These are phyloP conservation scores for Thalassophryne amazonica DNA, from an alignment of 2,797 vertebrate genomes.

Conservation along the genomic window DNA sequence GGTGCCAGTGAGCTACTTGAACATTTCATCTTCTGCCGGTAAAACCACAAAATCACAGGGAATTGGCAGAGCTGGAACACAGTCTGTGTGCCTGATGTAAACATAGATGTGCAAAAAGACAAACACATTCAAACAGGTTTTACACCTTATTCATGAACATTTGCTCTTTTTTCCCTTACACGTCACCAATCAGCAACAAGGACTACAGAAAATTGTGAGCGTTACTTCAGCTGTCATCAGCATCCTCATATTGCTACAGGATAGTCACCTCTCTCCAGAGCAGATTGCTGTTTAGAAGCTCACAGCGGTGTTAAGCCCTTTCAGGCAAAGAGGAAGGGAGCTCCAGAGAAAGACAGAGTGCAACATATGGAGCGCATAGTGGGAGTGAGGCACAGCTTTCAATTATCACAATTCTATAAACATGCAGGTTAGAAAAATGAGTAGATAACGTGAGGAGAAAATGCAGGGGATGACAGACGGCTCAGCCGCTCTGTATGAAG, in stretches of 20 bases:
- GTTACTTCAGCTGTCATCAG: constrained; percentile 42
- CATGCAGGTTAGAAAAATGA: constrained; percentile 56
- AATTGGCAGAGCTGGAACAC: constrained; percentile 19
- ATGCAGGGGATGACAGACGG: constrained; percentile 60
- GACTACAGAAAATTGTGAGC: constrained; percentile 30
- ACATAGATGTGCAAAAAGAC: constrained; percentile 16
- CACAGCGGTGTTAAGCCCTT: constrained; percentile 75
- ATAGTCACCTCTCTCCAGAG: constrained; percentile 65
- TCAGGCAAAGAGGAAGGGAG: constrained; percentile 57
- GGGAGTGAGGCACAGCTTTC: constrained; percentile 68
- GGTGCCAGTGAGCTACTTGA: constrained; percentile 25
- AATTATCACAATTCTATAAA: constrained; percentile 71
- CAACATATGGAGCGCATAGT: constrained; percentile 68
- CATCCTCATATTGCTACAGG: constrained; percentile 33
- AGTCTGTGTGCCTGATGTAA: constrained; percentile 6
- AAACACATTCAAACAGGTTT: constrained; percentile 1
- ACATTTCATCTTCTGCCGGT: constrained; percentile 47
- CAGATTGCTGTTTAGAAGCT: constrained; percentile 74
- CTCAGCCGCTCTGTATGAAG: constrained; percentile 42
- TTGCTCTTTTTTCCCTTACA: constrained; percentile 32
- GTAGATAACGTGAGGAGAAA: constrained; percentile 54
- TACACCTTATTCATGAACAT: constrained; percentile 10
- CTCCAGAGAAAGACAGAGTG: constrained; percentile 42
- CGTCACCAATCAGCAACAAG: constrained; percentile 5
- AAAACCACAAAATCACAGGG: constrained; percentile 34